These are phyloP conservation scores for Macrobrachium nipponense DNA, from an alignment of 1,140 invertebrate genomes.

Conservation along the genomic window DNA sequence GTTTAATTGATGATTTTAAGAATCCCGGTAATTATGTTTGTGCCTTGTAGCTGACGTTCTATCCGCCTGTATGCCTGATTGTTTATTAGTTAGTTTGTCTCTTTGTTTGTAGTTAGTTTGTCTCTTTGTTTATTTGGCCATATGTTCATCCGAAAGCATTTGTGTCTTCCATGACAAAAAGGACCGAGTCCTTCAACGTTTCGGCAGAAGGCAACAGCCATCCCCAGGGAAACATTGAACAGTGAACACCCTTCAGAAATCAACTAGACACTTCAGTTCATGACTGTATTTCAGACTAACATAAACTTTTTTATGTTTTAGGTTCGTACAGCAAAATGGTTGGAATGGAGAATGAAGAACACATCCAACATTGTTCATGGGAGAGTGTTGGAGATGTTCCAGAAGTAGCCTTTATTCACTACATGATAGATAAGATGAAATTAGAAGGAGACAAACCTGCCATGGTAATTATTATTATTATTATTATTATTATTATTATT, in stretches of 20 bases:
- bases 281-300: not conserved
- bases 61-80: too few relatives aligned
- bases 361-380: not conserved
- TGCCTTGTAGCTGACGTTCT: too few relatives aligned
- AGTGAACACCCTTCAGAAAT: not conserved
- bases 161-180: too few relatives aligned
- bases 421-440: not conserved
- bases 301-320: not conserved
- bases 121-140: too few relatives aligned
- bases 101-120: too few relatives aligned
- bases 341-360: slow-evolving; percentile 12
- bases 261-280: not conserved
- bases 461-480: slow-evolving; percentile 3
- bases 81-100: too few relatives aligned
- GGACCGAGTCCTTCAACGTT: too few relatives aligned
- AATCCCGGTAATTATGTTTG: too few relatives aligned
- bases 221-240: too few relatives aligned
- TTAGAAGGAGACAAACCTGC: not conserved
- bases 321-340: not conserved
- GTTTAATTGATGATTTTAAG: too few relatives aligned
- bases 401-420: not conserved
- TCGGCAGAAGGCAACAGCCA: too few relatives aligned
- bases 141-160: too few relatives aligned
- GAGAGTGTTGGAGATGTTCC: not conserved
- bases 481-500: slow-evolving; percentile 6